These are phyloP conservation scores for Ostrea edulis DNA, from an alignment of 1,140 invertebrate genomes.

Conservation along the genomic window DNA sequence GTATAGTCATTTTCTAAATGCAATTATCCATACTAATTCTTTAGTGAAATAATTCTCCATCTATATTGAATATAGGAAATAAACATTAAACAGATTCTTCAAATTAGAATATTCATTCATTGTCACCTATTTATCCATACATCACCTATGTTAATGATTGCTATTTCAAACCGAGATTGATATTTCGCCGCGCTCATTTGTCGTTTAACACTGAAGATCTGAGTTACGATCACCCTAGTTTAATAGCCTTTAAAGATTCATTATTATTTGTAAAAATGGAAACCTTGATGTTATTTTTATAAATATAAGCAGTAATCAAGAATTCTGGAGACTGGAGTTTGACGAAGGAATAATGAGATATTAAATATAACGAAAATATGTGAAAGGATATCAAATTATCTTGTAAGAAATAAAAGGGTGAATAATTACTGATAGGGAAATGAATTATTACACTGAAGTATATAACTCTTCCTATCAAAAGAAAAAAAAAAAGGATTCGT, in stretches of 20 bases:
- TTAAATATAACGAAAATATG: neutral
- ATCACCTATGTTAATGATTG: neutral
- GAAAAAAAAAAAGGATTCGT: too few relatives aligned
- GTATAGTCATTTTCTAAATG: too few relatives aligned
- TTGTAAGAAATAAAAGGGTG: neutral
- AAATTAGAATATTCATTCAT: neutral
- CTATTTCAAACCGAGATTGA: neutral
- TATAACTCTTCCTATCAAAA: too few relatives aligned
- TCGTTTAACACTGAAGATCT: neutral
- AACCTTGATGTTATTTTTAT: neutral
- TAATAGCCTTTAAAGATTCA: slow-evolving; percentile 3
- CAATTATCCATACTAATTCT: too few relatives aligned
- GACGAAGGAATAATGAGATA: neutral
- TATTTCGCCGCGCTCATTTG: neutral
- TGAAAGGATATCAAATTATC: neutral
- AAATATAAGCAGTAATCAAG: neutral
- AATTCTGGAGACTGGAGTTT: neutral
- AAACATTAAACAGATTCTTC: too few relatives aligned
- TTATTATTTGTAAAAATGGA: neutral
- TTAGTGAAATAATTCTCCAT: too few relatives aligned
- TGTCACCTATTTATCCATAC: neutral
- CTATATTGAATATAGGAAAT: too few relatives aligned
- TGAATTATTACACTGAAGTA: too few relatives aligned
- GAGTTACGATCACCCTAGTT: neutral
- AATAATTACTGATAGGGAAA: neutral